These are phyloP conservation scores for Arion vulgaris DNA, from an alignment of 1,140 invertebrate genomes.

Conservation along the genomic window DNA sequence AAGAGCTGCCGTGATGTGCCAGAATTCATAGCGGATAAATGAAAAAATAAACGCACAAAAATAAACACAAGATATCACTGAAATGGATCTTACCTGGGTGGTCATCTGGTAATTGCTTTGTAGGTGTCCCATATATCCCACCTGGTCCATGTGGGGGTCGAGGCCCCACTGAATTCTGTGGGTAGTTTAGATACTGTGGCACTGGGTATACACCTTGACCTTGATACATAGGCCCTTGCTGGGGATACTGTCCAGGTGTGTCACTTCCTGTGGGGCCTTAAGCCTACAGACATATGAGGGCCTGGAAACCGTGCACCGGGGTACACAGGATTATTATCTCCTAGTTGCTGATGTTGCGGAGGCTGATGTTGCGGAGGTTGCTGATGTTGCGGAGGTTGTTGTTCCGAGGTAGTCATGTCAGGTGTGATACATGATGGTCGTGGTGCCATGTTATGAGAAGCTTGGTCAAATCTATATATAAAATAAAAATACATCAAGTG, in stretches of 20 bases:
- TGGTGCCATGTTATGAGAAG: conserved; percentile 34
- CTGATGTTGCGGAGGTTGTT: neutral
- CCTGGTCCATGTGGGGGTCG: conserved; percentile 43
- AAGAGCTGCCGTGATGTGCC: no score
- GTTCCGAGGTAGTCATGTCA: conserved; percentile 20
- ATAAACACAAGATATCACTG: neutral
- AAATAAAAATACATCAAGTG: neutral
- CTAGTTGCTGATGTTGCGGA: conserved; percentile 26
- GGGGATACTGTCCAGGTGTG: conserved; percentile 20
- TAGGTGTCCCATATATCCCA: conserved; percentile 55
- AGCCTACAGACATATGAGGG: conserved; percentile 40
- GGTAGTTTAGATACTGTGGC: conserved; percentile 13
- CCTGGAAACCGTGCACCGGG: conserved; percentile 35
- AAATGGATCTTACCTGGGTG: neutral
- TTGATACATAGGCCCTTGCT: conserved; percentile 10
- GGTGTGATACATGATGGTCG: conserved; percentile 22
- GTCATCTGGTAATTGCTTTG: conserved; percentile 53
- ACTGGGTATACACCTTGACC: neutral
- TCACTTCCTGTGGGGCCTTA: conserved; percentile 33
- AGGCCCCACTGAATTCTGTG: neutral
- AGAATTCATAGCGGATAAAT: no score
- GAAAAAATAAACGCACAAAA: no score
- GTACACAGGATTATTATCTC: conserved; percentile 43
- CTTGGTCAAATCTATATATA: conserved; percentile 55
- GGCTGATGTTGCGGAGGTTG: no score